A percentile compares a stretch with the other conserved stretches of the same genome.
phyloP scores from a whole-genome alignment of 2,888 invertebrate genomes.

The Latrodectus hesperus region DNA sequence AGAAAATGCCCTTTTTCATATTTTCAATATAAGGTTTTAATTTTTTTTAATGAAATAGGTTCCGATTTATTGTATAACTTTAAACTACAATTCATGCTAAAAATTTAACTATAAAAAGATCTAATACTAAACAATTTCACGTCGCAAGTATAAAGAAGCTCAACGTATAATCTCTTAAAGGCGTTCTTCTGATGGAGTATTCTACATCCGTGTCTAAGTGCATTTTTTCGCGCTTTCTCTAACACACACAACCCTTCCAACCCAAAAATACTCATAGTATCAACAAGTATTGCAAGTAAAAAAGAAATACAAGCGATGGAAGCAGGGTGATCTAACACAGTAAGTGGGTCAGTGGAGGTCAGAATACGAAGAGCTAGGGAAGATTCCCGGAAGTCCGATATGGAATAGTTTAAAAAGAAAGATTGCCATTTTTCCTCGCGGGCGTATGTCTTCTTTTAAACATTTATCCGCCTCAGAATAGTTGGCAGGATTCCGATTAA shows the following conservation, averaged over 20 bases:
- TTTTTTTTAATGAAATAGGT: no score
- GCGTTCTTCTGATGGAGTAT: no score
- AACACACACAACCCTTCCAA: background rate
- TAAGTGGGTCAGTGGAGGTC: conserved; percentile 50
- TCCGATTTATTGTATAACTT: no score
- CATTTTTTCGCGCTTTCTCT: no score
- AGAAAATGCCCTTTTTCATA: no score
- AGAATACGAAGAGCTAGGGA: conserved; percentile 13
- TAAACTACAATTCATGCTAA: no score
- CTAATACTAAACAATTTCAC: no score
- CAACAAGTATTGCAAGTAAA: background rate
- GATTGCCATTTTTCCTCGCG: background rate
- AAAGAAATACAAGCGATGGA: background rate
- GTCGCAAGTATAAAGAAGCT: no score
- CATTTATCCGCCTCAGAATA: background rate
- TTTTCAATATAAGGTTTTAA: no score
- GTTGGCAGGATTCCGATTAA: background rate
- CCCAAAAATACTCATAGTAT: background rate
- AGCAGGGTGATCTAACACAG: background rate
- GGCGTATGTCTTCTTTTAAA: background rate
- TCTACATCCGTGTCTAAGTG: no score
- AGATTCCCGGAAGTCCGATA: conserved; percentile 38
- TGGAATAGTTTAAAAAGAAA: background rate
- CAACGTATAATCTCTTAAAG: no score
- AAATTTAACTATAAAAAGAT: no score